phyloP scores from a whole-genome alignment of 2,113 vertebrate genomes.

The Tretioscincus oriximinensis region DNA sequence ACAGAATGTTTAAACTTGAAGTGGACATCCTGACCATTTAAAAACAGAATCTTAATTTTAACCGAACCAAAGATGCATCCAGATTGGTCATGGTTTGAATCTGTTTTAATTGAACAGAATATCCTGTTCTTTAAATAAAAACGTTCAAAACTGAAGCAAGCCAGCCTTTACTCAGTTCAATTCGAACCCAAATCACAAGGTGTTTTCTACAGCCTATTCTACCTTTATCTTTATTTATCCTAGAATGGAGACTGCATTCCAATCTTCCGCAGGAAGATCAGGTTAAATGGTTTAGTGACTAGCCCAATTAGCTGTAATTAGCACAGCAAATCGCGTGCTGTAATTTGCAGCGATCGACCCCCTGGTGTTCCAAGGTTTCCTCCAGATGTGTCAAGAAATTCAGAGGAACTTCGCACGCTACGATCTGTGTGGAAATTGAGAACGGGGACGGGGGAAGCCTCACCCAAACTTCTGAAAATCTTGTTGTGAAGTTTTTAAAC shows the following conservation, averaged over 20 bases:
- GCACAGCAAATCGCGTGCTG: background rate
- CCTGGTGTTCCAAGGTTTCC: background rate
- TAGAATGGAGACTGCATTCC: background rate
- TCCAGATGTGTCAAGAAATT: conserved; percentile 11
- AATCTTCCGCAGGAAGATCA: conserved; percentile 24
- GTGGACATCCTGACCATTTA: too few relatives aligned
- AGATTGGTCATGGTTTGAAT: too few relatives aligned
- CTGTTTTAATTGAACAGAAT: too few relatives aligned
- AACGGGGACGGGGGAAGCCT: background rate
- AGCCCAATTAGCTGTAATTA: conserved; percentile 31
- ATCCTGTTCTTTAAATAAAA: too few relatives aligned
- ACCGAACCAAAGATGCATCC: too few relatives aligned
- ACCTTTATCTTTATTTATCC: background rate
- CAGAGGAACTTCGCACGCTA: background rate
- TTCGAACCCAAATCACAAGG: too few relatives aligned
- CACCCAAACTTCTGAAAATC: conserved; percentile 31
- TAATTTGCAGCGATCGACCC: conserved; percentile 33
- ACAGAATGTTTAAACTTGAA: too few relatives aligned
- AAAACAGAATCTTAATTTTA: too few relatives aligned
- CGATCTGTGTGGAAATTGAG: background rate
- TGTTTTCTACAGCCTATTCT: accelerated
- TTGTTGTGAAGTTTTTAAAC: conserved; percentile 46
- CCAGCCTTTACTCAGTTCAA: too few relatives aligned
- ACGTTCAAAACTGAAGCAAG: too few relatives aligned
- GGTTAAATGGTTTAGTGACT: conserved; percentile 20